A percentile compares a stretch with the other conserved stretches of the same genome.
Conservation (phyloP, 2,888 invertebrate genomes). For the Ephialtes manifestator region DNA sequence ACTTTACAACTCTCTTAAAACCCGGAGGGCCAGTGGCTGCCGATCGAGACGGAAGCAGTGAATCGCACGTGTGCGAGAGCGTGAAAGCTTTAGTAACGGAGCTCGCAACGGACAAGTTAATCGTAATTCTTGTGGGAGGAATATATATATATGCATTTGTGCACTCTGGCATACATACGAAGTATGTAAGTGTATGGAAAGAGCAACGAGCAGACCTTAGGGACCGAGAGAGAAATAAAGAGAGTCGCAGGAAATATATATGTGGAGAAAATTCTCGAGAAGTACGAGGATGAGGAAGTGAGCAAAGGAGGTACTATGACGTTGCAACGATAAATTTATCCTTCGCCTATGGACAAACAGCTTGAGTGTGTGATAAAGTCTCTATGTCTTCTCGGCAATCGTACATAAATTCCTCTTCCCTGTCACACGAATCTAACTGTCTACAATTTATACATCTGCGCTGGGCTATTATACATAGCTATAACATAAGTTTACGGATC, state of each 20-base stretch:
- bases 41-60: slow-evolving; percentile 36
- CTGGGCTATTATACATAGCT: not conserved
- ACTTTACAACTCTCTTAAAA: slow-evolving; percentile 78
- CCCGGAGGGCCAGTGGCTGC: slow-evolving; percentile 50
- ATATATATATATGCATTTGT: slow-evolving; percentile 54
- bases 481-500: slow-evolving; percentile 8
- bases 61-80: slow-evolving; percentile 27
- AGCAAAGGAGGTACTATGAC: slow-evolving; percentile 52
- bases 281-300: slow-evolving; percentile 61
- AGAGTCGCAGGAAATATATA: slow-evolving; percentile 29
- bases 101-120: slow-evolving; percentile 51
- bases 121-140: slow-evolving; percentile 74
- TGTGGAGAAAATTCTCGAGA: slow-evolving; percentile 40
- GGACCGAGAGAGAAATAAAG: slow-evolving; percentile 41
- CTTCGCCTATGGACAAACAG: slow-evolving; percentile 64
- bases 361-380: slow-evolving; percentile 64
- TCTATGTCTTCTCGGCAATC: slow-evolving; percentile 31
- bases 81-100: slow-evolving; percentile 32
- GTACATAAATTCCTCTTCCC: slow-evolving; percentile 54
- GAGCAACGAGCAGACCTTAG: slow-evolving; percentile 35
- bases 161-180: slow-evolving; percentile 23
- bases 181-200: slow-evolving; percentile 28
- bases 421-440: slow-evolving; percentile 59
- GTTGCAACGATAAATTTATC: slow-evolving; percentile 64
- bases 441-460: slow-evolving; percentile 46